phyloP scores from a whole-genome alignment of 1,140 invertebrate genomes.

The Heliconius hermathena region DNA sequence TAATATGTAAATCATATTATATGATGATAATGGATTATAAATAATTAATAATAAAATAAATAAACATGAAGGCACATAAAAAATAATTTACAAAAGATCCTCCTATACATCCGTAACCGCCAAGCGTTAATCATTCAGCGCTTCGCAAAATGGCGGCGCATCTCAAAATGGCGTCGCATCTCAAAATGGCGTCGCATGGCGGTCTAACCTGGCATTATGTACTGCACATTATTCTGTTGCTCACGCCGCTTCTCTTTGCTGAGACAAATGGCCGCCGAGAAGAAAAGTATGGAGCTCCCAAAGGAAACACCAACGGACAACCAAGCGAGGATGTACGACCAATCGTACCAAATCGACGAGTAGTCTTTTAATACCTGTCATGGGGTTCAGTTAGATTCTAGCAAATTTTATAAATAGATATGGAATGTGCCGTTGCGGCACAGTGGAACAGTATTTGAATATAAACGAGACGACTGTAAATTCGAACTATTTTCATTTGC shows the following conservation, averaged over 20 bases:
- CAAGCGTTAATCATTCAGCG: conserved; percentile 68
- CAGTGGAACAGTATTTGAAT: no score
- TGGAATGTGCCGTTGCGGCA: background rate
- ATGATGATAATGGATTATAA: conserved; percentile 1
- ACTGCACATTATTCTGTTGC: conserved; percentile 90
- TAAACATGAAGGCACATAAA: conserved; percentile 41
- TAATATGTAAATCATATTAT: background rate
- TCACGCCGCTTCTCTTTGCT: conserved; percentile 86
- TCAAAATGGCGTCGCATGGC: conserved; percentile 62
- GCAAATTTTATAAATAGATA: conserved; percentile 5
- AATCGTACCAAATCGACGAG: conserved; percentile 88
- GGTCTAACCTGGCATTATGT: conserved; percentile 92
- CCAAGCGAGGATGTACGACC: conserved; percentile 93
- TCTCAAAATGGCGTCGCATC: conserved; percentile 49
- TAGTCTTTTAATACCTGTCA: conserved; percentile 88
- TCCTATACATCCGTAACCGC: conserved; percentile 58
- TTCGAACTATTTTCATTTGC: no score
- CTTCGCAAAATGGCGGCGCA: conserved; percentile 53
- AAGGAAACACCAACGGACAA: conserved; percentile 89
- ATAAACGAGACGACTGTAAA: no score
- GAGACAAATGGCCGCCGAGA: conserved; percentile 90
- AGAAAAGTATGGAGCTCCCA: conserved; percentile 89
- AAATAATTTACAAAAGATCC: conserved; percentile 53
- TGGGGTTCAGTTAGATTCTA: conserved; percentile 30
- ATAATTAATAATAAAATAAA: conserved; percentile 23